A percentile compares a stretch with the other conserved stretches of the same genome.
Evolutionary conservation across 2,888 invertebrate species (phyloP).

Genomic region (Drosophila planitibia): DNA sequence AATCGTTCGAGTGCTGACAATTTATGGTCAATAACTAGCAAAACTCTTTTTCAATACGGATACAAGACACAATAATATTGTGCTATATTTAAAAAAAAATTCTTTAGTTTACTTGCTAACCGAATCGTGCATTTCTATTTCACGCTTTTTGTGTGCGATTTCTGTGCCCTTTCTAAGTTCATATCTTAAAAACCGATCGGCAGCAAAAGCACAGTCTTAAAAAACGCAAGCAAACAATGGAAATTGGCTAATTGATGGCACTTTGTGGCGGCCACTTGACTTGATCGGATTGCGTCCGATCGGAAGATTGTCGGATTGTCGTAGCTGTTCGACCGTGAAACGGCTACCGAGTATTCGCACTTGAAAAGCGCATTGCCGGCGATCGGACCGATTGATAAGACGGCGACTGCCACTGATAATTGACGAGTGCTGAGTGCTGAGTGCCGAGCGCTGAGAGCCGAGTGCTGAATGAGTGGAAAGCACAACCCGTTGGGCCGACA

Average conservation of each 20-base stretch:
- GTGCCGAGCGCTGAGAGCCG: conserved; percentile 32
- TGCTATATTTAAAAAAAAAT: neutral
- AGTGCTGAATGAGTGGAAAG: neutral
- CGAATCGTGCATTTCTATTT: neutral
- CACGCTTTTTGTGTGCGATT: neutral
- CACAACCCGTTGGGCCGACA: conserved; percentile 50
- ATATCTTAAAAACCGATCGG: conserved; percentile 22
- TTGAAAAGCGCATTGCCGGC: conserved; percentile 57
- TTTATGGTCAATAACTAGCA: neutral
- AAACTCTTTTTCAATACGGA: neutral
- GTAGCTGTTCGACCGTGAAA: conserved; percentile 46
- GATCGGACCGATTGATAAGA: conserved; percentile 51
- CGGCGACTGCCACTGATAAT: conserved; percentile 56
- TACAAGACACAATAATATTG: neutral
- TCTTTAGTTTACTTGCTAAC: neutral
- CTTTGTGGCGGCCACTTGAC: conserved; percentile 66
- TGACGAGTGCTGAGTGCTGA: conserved; percentile 39
- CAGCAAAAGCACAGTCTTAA: conserved; percentile 42
- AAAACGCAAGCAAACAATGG: conserved; percentile 33
- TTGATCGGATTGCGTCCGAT: conserved; percentile 56
- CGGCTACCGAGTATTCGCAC: conserved; percentile 16
- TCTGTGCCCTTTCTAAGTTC: neutral
- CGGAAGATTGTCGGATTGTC: conserved; percentile 25
- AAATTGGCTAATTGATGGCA: conserved; percentile 68
- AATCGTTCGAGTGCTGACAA: neutral